Evolutionary conservation across 2,113 vertebrate species (phyloP).

Genomic region (Engraulis encrasicolus): DNA sequence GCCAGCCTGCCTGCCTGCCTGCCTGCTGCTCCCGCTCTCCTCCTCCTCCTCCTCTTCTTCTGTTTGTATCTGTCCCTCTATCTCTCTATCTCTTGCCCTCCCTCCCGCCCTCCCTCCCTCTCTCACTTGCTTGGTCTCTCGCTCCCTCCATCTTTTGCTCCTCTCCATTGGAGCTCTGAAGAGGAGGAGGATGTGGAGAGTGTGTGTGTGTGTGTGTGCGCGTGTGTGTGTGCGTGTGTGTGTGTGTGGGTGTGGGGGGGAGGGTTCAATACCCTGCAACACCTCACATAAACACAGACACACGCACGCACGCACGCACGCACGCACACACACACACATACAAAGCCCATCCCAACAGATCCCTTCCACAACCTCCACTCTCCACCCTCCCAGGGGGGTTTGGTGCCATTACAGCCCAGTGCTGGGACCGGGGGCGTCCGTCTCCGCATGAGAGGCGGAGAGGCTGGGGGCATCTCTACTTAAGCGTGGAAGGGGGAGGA

Average conservation of each 20-base stretch:
- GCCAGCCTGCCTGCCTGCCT: constrained; percentile 56
- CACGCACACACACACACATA: too few relatives aligned
- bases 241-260: not conserved
- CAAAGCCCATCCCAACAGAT: constrained; percentile 30
- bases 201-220: too few relatives aligned
- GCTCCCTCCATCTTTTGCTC: not conserved
- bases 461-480: constrained; percentile 47
- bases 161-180: not conserved
- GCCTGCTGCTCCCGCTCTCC: constrained; percentile 41
- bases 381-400: constrained; percentile 44
- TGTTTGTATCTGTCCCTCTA: constrained; percentile 15
- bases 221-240: too few relatives aligned
- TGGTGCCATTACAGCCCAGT: constrained; percentile 52
- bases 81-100: not conserved
- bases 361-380: constrained; percentile 31
- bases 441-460: constrained; percentile 19
- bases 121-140: too few relatives aligned
- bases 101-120: too few relatives aligned
- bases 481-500: constrained; percentile 57
- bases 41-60: constrained; percentile 36
- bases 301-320: too few relatives aligned
- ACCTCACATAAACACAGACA: too few relatives aligned
- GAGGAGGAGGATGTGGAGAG: too few relatives aligned
- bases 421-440: not conserved
- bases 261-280: too few relatives aligned